A percentile compares a stretch with the other conserved stretches of the same genome.
Evolutionary conservation across 2,113 vertebrate species (phyloP).

Genomic region (Muntiacus reevesi): DNA sequence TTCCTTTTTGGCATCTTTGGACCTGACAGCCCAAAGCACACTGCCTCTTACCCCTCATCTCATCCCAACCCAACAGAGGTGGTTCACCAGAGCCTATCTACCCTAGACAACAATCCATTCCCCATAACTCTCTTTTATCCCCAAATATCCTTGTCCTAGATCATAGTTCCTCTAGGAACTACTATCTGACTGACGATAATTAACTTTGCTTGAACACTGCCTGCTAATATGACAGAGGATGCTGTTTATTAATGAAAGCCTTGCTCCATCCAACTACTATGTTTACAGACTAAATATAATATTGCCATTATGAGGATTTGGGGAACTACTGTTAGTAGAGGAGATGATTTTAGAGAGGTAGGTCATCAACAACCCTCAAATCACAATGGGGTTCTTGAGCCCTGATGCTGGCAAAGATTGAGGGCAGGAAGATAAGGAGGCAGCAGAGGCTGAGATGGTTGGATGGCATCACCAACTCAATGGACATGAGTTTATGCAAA

Average conservation of each 20-base stretch:
- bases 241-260: background rate
- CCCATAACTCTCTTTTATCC: background rate
- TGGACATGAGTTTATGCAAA: background rate
- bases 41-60: background rate
- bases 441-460: background rate
- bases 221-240: background rate
- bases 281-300: background rate
- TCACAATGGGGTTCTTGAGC: background rate
- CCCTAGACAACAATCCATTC: background rate
- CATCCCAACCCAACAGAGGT: background rate
- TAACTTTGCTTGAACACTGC: background rate
- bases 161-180: background rate
- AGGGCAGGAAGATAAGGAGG: background rate
- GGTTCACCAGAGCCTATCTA: background rate
- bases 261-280: background rate
- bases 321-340: background rate
- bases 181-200: background rate
- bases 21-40: background rate
- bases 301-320: background rate
- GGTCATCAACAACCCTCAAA: background rate
- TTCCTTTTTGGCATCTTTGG: background rate
- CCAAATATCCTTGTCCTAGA: background rate
- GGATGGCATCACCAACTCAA: background rate
- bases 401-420: background rate
- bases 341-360: background rate